Conservation (phyloP, 2,888 invertebrate species). For the Trilocha varians region DNA sequence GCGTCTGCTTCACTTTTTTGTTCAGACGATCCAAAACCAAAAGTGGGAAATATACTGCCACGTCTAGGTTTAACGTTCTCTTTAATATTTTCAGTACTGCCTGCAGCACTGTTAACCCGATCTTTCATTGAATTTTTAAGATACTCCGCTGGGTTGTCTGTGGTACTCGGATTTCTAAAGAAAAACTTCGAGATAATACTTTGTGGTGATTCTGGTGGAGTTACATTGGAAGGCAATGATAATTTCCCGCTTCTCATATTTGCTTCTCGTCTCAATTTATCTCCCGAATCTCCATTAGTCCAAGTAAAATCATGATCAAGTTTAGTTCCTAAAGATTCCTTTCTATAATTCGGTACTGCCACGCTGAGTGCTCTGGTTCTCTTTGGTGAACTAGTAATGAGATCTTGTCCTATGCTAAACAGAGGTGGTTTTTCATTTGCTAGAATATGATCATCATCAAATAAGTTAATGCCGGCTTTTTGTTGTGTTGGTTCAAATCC, state of each 20-base stretch:
- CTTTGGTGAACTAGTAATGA: constrained; percentile 44
- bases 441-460: constrained; percentile 82
- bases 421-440: constrained; percentile 75
- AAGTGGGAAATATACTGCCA: constrained; percentile 52
- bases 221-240: constrained; percentile 44
- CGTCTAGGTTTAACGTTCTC: constrained; percentile 37
- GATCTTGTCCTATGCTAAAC: constrained; percentile 72
- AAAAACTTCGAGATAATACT: constrained; percentile 45
- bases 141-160: constrained; percentile 47
- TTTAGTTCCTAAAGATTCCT: constrained; percentile 46
- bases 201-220: constrained; percentile 31
- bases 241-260: constrained; percentile 57
- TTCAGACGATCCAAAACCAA: constrained; percentile 31
- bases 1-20: constrained; percentile 40
- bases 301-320: constrained; percentile 75
- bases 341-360: constrained; percentile 61
- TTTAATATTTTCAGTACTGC: constrained; percentile 31
- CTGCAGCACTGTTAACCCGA: constrained; percentile 37
- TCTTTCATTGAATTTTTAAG: constrained; percentile 51
- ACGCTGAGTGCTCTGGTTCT: constrained; percentile 77
- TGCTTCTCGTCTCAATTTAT: constrained; percentile 71
- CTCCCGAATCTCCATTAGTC: constrained; percentile 77
- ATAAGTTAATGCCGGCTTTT: constrained; percentile 76
- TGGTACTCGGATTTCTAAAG: constrained; percentile 43
- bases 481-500: constrained; percentile 66